Evolutionary conservation across 2,888 invertebrate species (phyloP).

Genomic region (Gastracanthus pulcherrimus): DNA sequence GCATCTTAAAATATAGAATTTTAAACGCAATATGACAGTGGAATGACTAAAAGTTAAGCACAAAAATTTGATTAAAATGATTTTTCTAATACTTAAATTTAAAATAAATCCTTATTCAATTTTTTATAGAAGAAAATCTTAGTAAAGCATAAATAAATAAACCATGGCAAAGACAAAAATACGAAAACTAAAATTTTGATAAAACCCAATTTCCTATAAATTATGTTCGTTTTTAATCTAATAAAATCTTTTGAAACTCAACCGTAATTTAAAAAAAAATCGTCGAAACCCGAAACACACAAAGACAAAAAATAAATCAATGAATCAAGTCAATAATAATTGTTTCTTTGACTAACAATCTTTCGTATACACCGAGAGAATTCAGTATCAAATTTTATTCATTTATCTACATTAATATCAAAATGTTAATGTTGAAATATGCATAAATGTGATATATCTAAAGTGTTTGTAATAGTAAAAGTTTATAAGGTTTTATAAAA

Average conservation of each 20-base stretch:
- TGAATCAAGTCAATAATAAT: too few relatives aligned
- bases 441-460: too few relatives aligned
- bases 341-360: background rate
- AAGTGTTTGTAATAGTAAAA: too few relatives aligned
- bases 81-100: background rate
- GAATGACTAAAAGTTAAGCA: slow-evolving; percentile 4
- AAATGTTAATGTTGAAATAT: too few relatives aligned
- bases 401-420: too few relatives aligned
- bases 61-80: slow-evolving; percentile 32
- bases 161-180: slow-evolving; percentile 45
- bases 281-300: background rate
- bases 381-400: too few relatives aligned
- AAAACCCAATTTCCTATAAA: background rate
- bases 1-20: slow-evolving; percentile 6
- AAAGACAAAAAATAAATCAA: too few relatives aligned
- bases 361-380: background rate
- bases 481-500: too few relatives aligned
- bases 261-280: background rate
- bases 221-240: background rate
- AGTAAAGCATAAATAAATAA: slow-evolving; percentile 29
- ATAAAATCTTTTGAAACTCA: background rate
- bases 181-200: slow-evolving; percentile 28
- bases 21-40: background rate
- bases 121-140: background rate
- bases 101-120: slow-evolving; percentile 6